These are phyloP conservation scores for Phalacrocorax pelagicus DNA, from an alignment of 2,113 vertebrate genomes.

Conservation along the genomic window DNA sequence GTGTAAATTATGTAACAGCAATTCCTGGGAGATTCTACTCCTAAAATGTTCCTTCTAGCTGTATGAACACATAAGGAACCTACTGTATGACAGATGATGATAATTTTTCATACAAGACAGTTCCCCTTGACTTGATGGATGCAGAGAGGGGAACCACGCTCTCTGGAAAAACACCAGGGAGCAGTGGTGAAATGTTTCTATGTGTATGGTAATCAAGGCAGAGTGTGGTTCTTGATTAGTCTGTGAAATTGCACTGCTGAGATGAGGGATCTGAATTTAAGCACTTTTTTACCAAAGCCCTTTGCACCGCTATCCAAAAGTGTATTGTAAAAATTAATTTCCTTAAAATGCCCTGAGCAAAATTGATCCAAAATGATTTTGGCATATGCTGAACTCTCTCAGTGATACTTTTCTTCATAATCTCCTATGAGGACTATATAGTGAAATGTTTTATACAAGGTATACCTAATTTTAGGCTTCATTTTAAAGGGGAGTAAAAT, in stretches of 20 bases:
- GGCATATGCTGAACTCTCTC: slow-evolving; percentile 54
- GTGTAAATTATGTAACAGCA: slow-evolving; percentile 12
- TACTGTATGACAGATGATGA: slow-evolving; percentile 32
- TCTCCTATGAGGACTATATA: neutral
- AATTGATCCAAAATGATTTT: slow-evolving; percentile 62
- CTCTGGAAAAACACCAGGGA: slow-evolving; percentile 44
- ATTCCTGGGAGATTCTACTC: neutral
- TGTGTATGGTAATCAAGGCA: slow-evolving; percentile 56
- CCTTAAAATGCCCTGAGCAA: slow-evolving; percentile 51
- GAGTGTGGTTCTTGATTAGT: slow-evolving; percentile 52
- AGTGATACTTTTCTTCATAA: slow-evolving; percentile 32
- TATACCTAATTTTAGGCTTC: slow-evolving; percentile 41
- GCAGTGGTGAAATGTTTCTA: slow-evolving; percentile 7
- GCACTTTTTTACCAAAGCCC: slow-evolving; percentile 49
- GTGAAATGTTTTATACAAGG: slow-evolving; percentile 41
- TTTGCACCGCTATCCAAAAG: slow-evolving; percentile 45
- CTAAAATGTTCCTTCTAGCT: slow-evolving; percentile 27
- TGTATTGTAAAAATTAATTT: slow-evolving; percentile 69
- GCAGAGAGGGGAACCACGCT: neutral
- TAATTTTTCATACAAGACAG: slow-evolving; percentile 55
- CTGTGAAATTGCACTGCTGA: slow-evolving; percentile 21
- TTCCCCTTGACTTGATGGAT: slow-evolving; percentile 56
- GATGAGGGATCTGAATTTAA: slow-evolving; percentile 11
- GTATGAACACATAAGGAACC: slow-evolving; percentile 8
- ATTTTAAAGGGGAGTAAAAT: slow-evolving; percentile 49